These are phyloP conservation scores for Pogonomyrmex californicus DNA, from an alignment of 1,140 invertebrate species.

Conservation along the genomic window DNA sequence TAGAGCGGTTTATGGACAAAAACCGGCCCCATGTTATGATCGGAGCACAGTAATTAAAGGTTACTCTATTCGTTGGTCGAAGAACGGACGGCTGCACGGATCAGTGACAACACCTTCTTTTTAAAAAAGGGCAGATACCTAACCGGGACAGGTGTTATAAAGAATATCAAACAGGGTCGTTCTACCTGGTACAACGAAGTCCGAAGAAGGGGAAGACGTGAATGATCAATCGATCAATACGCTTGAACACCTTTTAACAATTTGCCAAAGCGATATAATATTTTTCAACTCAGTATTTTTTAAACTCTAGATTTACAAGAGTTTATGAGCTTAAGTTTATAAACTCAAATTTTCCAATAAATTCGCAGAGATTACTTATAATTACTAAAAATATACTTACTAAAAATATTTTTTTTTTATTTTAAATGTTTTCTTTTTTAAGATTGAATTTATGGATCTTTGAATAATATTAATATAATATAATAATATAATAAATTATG, in stretches of 20 bases:
- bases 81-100: neutral
- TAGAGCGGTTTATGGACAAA: neutral
- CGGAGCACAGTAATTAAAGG: constrained; percentile 46
- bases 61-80: constrained; percentile 16
- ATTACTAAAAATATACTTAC: neutral
- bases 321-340: neutral
- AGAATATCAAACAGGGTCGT: constrained; percentile 39
- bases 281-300: constrained; percentile 27
- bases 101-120: constrained; percentile 25
- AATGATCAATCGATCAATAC: constrained; percentile 27
- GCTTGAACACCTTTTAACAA: constrained; percentile 10
- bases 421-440: neutral
- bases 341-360: neutral
- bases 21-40: constrained; percentile 6
- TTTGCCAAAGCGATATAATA: constrained; percentile 27
- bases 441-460: neutral
- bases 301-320: constrained; percentile 3
- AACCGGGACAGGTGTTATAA: constrained; percentile 51
- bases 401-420: neutral
- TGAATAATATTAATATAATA: neutral
- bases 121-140: constrained; percentile 26
- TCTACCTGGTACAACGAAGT: constrained; percentile 31
- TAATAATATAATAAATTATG: neutral
- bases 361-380: neutral
- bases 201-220: neutral